These are phyloP conservation scores for Amphibalanus amphitrite DNA, from an alignment of 1,140 invertebrate species.

Conservation along the genomic window DNA sequence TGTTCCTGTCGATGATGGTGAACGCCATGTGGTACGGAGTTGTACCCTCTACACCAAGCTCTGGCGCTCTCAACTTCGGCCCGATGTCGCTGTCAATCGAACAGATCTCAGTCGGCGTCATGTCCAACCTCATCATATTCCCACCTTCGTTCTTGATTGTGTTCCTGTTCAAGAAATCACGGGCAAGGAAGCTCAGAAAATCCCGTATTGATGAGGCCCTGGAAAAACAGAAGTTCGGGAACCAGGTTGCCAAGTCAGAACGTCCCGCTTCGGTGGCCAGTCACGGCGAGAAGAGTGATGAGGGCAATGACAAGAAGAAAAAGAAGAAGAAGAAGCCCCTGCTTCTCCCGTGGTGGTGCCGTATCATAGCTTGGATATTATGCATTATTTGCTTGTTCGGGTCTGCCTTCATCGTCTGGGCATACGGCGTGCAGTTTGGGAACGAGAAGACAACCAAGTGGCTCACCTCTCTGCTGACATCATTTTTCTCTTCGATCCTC, in stretches of 20 bases:
- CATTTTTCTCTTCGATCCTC: constrained; percentile 32
- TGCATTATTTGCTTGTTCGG: constrained; percentile 25
- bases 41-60: neutral
- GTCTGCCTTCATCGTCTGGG: constrained; percentile 30
- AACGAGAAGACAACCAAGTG: constrained; percentile 36
- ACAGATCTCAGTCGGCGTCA: constrained; percentile 25
- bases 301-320: neutral
- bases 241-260: neutral
- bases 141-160: constrained; percentile 33
- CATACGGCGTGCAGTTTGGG: constrained; percentile 32
- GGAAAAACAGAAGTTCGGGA: neutral
- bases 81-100: neutral
- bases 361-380: constrained; percentile 28
- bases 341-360: constrained; percentile 15
- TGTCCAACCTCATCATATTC: constrained; percentile 30
- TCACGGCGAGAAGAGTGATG: neutral
- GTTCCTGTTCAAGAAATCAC: constrained; percentile 19
- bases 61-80: neutral
- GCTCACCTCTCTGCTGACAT: constrained; percentile 34
- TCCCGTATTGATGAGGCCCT: constrained; percentile 17
- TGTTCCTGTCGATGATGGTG: constrained; percentile 35
- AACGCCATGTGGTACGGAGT: constrained; percentile 28
- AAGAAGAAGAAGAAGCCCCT: neutral
- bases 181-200: constrained; percentile 15
- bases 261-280: neutral